Evolutionary conservation across 2,113 vertebrate genomes (phyloP).

Genomic region (Trinectes maculatus): DNA sequence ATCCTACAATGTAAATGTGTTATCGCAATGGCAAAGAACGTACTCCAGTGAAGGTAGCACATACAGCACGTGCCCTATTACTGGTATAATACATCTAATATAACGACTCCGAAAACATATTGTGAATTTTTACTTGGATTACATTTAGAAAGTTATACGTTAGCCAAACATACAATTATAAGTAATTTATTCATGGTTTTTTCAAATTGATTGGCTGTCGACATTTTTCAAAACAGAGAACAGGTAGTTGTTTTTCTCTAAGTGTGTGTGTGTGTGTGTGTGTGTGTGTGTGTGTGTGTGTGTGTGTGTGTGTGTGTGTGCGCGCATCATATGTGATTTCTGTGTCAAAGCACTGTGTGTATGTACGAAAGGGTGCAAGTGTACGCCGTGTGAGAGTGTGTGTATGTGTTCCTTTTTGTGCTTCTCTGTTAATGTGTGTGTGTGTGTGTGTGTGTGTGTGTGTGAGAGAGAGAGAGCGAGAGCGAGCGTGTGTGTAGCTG

Average conservation of each 20-base stretch:
- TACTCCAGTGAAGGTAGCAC: not conserved
- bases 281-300: not conserved
- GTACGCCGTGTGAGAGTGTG: slow-evolving; percentile 22
- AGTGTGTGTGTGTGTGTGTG: not conserved
- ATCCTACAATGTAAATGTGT: slow-evolving; percentile 28
- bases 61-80: slow-evolving; percentile 5
- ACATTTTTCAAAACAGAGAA: slow-evolving; percentile 24
- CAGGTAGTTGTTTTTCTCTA: slow-evolving; percentile 8
- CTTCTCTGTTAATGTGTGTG: not conserved
- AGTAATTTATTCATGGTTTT: slow-evolving; percentile 18
- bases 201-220: slow-evolving; percentile 20
- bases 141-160: not conserved
- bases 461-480: not conserved
- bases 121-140: too few species aligned
- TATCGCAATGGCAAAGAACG: slow-evolving; percentile 2
- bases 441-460: not conserved
- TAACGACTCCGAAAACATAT: too few species aligned
- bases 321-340: not conserved
- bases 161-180: not conserved
- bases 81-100: slow-evolving; percentile 1
- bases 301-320: slow-evolving; percentile 23
- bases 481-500: slow-evolving; percentile 10
- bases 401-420: slow-evolving; percentile 21
- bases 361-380: slow-evolving; percentile 1
- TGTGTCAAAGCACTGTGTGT: slow-evolving; percentile 27